Percentiles rank a stretch among this genome's conserved stretches.
phyloP scores from a whole-genome alignment of 2,113 vertebrate species.

The cattle (Bos taurus) region DNA sequence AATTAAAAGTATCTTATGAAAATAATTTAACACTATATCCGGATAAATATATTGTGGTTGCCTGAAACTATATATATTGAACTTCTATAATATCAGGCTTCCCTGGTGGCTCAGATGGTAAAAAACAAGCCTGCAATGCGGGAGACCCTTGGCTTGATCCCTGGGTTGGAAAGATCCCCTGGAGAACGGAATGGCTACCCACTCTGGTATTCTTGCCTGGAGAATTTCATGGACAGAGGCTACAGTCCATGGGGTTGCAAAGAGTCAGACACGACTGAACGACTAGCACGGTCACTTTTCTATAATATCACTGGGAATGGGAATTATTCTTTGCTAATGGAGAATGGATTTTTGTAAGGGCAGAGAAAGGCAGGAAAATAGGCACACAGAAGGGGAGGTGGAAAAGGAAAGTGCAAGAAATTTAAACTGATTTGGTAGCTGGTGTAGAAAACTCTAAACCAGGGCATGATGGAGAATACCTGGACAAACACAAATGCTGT shows the following conservation, averaged over 20 bases:
- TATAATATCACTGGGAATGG: neutral
- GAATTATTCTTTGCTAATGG: neutral
- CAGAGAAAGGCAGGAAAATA: neutral
- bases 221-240: neutral
- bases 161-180: neutral
- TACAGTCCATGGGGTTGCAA: neutral
- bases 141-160: neutral
- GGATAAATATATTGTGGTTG: neutral
- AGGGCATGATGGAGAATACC: rapidly evolving
- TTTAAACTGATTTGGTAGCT: neutral
- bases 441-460: neutral
- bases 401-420: neutral
- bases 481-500: neutral
- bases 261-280: neutral
- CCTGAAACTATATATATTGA: neutral
- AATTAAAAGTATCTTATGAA: neutral
- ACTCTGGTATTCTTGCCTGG: neutral
- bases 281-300: neutral
- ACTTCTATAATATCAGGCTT: neutral
- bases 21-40: neutral
- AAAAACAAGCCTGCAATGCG: neutral
- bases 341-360: neutral
- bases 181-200: neutral
- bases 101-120: neutral
- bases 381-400: rapidly evolving